A percentile compares a stretch with the other conserved stretches of the same genome.
Evolutionary conservation across 2,888 invertebrate species (phyloP).

Genomic region (Napeogenes inachia): DNA sequence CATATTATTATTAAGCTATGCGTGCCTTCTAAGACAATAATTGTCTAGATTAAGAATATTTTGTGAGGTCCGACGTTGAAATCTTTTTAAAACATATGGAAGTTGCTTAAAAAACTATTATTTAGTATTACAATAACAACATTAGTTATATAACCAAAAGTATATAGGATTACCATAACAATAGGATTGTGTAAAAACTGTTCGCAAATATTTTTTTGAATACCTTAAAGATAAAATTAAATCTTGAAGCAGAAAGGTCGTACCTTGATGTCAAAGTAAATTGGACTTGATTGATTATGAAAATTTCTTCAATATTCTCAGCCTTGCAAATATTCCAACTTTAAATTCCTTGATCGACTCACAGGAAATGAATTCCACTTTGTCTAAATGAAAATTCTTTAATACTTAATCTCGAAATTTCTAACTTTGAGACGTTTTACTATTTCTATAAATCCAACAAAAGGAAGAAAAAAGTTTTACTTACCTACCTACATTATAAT

Average conservation of each 20-base stretch:
- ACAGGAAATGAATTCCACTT: slow-evolving; percentile 69
- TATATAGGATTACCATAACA: too few species aligned
- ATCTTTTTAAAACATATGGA: too few species aligned
- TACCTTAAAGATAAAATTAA: slow-evolving; percentile 11
- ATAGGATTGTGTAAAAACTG: background rate
- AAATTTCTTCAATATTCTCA: slow-evolving; percentile 65
- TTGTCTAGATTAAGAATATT: too few species aligned
- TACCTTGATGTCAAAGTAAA: slow-evolving; percentile 26
- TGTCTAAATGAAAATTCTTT: slow-evolving; percentile 72
- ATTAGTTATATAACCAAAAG: too few species aligned
- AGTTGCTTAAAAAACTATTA: too few species aligned
- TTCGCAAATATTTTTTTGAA: slow-evolving; percentile 22
- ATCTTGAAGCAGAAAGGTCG: slow-evolving; percentile 29
- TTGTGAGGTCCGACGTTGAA: too few species aligned
- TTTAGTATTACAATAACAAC: too few species aligned
- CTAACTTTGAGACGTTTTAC: slow-evolving; percentile 34
- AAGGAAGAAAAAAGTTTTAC: slow-evolving; percentile 13
- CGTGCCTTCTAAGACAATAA: too few species aligned
- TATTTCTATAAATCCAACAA: slow-evolving; percentile 25
- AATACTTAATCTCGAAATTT: slow-evolving; percentile 49
- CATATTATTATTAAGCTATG: too few species aligned
- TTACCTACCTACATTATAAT: background rate
- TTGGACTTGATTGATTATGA: slow-evolving; percentile 61
- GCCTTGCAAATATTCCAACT: slow-evolving; percentile 51
- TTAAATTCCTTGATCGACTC: slow-evolving; percentile 52